Evolutionary conservation across 2,797 vertebrate species (phyloP).

Genomic region (Notoglanidium macrostoma): DNA sequence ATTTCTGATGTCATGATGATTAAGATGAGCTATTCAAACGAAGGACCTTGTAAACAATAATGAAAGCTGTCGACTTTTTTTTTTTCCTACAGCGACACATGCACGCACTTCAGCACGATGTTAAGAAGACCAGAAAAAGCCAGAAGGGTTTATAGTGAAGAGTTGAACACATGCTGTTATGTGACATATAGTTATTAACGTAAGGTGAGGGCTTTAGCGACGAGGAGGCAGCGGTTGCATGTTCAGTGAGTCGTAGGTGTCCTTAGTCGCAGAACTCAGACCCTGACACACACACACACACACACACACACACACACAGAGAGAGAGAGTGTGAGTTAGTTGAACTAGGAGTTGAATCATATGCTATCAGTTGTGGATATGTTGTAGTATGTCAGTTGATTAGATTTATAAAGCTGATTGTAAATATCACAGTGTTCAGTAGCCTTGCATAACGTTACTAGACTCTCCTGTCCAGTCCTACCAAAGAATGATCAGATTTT

Average conservation of each 20-base stretch:
- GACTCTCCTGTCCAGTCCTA: background rate
- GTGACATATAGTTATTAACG: background rate
- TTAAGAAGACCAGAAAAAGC: background rate
- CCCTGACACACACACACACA: conserved; percentile 70
- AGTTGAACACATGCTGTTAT: background rate
- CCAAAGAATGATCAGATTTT: background rate
- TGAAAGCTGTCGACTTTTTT: background rate
- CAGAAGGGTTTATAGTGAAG: background rate
- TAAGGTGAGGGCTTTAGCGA: conserved; percentile 61
- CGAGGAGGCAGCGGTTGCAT: conserved; percentile 78
- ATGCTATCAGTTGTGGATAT: background rate
- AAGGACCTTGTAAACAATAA: background rate
- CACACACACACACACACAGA: conserved; percentile 7
- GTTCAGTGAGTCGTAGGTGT: conserved; percentile 86
- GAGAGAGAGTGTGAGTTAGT: background rate
- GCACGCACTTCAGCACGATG: background rate
- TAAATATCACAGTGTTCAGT: background rate
- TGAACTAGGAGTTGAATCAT: background rate
- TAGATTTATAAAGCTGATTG: background rate
- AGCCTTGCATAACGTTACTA: background rate
- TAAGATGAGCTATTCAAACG: background rate
- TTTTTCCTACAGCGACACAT: background rate
- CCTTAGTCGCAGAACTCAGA: conserved; percentile 81
- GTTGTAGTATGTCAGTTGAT: too few relatives aligned
- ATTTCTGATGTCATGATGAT: background rate